These are phyloP conservation scores for Cyanoramphus novaezelandiae DNA, from an alignment of 2,113 vertebrate species.

Conservation along the genomic window DNA sequence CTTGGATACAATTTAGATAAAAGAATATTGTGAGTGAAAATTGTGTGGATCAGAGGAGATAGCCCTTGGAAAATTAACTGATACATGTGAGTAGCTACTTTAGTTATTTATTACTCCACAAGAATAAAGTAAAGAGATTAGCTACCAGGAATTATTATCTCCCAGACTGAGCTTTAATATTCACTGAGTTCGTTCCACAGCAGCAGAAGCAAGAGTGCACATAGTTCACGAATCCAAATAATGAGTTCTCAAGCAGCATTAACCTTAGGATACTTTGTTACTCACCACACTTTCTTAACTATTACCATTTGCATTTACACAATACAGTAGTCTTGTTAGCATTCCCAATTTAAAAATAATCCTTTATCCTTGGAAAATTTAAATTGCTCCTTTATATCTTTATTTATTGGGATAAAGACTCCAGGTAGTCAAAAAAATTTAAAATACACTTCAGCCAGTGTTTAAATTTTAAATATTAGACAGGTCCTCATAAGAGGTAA, in stretches of 20 bases:
- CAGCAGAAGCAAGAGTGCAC: neutral
- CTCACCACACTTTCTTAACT: neutral
- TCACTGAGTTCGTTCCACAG: neutral
- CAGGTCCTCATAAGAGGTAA: neutral
- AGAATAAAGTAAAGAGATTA: neutral
- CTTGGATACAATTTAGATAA: neutral
- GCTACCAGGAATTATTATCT: neutral
- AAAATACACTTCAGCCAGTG: neutral
- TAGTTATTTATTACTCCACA: neutral
- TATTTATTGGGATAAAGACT: neutral
- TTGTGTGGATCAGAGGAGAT: neutral
- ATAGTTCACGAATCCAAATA: conserved; percentile 11
- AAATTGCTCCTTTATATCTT: neutral
- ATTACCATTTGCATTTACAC: neutral
- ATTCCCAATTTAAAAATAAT: neutral
- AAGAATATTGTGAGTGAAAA: neutral
- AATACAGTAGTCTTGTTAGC: neutral
- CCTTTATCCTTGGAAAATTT: neutral
- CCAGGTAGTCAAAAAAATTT: neutral
- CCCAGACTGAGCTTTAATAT: neutral
- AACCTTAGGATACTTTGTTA: neutral
- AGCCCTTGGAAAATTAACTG: neutral
- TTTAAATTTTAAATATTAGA: neutral
- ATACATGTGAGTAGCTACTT: neutral
- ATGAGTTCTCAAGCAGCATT: neutral